Evolutionary conservation across 2,113 vertebrate genomes (phyloP), one percentile per base, ranked within the genome.

Genomic region (Talpa occidentalis): DNA sequence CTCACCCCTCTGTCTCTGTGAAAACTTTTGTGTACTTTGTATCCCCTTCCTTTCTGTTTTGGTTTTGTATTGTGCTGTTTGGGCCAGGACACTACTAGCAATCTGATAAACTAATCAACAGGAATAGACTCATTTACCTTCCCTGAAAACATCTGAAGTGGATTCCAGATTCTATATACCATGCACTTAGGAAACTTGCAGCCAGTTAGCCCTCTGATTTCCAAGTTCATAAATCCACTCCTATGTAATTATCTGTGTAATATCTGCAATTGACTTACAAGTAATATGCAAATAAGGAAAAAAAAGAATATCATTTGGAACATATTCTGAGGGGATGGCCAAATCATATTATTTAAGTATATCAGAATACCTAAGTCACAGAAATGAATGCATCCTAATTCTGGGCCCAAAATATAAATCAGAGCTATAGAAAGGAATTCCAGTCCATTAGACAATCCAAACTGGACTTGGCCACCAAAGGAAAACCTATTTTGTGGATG

Each of bases 61-160:
- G 70, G 32, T 52, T 93, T 60, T 67, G 49, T 47, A 87, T 82
- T 90, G n/a, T 66, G 30, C 47, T 77, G 3, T 70, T 87, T 88
- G 40, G 91, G 76, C 66, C 74, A 90, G 64, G 74, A 81, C 42
- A 84, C 26, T 69, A 70, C 32, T 59, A 89, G 59, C 77, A 94
- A 92, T 92, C 86, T 82, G 91, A 94, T 94, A 85, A 96, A 81
- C 89, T 69, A 69, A 94, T 92, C 69, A 79, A 47, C 59, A 35
- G 32, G 70, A 59, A 80, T 26, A 56, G 88, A 74, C 77, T 64
- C 81, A 47, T 16, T 82, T 78, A 88, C 35, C 62, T 90, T 92
- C 66, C 72, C 94, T 84, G 82, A 84, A 88, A 88, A 69, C 54
- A 73, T 24, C 49, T n/a, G 35, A 88, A 88, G 90, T 74, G 66